Base-by-base conservation (phyloP, 2,113 vertebrate genomes). In the Octodon degus region DNA sequence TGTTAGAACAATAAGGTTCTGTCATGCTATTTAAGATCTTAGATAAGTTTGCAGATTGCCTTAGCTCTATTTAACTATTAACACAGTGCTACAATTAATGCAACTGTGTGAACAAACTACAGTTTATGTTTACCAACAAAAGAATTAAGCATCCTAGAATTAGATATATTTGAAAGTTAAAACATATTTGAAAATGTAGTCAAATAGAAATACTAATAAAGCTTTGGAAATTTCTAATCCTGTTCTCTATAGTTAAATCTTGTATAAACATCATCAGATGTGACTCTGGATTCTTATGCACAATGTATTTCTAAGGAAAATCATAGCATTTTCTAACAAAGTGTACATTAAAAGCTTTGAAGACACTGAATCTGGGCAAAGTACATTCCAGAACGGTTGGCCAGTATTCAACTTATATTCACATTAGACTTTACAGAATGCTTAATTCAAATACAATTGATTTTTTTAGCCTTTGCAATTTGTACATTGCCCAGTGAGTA, bases 391-490 rank as follows among this genome's bases (percentile, higher is more conserved):
- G 53, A 68, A 11, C 20, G 82, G 12, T 79, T 96, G 32, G 60
- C 94, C 11, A 88, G 10, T 90, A 17, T 55, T 25, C 32, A 93
- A 86, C 40, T 34, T 88, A 95, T 83, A 86, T 92, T 97, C 62
- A 53, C 43, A 86, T 96, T 97, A 86, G 83, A 85, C 9, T 53
- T 96, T 95, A 89, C 25, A 86, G 55, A 47, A 90, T 80, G 22
- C 34, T 93, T 96, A 95, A 97, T 95, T 97, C 60, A 96, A 91
- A 91, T 77, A 7, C 40, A 67, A 97, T 90, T 90, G 86, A 96
- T 90, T 94, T 97, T 95, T 93, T 89, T 68, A 95, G 72, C 14
- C 89, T 24, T 68, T 95, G n/a, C 37, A 88, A 88, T 96, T 93
- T 30, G 43, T 96, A 74, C 40, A 93, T 83, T 95, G 37, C 27